These are phyloP conservation scores for Euzetes globulus DNA, from an alignment of 2,888 invertebrate genomes.

Conservation along the genomic window DNA sequence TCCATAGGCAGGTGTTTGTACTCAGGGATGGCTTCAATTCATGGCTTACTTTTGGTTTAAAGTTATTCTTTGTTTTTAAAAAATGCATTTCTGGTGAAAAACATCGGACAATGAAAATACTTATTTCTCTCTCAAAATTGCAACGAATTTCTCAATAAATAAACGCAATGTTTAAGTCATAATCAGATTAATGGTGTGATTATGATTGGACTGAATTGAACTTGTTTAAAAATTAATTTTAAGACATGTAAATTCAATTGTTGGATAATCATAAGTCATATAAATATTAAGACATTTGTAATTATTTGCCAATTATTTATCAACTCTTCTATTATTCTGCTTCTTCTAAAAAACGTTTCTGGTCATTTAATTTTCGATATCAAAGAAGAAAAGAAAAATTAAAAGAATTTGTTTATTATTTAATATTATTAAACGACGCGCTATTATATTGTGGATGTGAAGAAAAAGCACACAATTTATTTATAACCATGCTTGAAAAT, in stretches of 20 bases:
- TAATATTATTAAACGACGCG: no score
- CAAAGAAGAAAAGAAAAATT: no score
- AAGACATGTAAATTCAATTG: background rate
- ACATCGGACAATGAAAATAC: background rate
- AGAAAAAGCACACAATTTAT: background rate
- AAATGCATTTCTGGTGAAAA: background rate
- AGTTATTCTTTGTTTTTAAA: background rate
- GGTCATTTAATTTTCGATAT: no score
- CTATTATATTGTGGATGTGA: no score
- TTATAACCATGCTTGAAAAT: background rate
- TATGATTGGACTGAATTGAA: background rate
- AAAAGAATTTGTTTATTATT: background rate
- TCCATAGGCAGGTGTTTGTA: background rate
- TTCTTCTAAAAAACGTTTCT: no score
- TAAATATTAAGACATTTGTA: background rate
- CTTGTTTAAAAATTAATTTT: background rate
- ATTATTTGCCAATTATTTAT: no score
- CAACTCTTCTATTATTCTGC: no score
- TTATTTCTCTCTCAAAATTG: background rate
- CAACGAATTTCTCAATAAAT: background rate
- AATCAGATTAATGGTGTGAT: background rate
- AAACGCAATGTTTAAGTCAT: background rate
- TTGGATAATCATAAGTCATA: slow-evolving; percentile 13
- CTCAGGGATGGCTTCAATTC: background rate
- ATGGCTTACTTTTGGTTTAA: background rate